Percentiles rank a stretch among this genome's conserved stretches.
Conservation (phyloP, 2,113 vertebrate genomes). For the Athene noctua region DNA sequence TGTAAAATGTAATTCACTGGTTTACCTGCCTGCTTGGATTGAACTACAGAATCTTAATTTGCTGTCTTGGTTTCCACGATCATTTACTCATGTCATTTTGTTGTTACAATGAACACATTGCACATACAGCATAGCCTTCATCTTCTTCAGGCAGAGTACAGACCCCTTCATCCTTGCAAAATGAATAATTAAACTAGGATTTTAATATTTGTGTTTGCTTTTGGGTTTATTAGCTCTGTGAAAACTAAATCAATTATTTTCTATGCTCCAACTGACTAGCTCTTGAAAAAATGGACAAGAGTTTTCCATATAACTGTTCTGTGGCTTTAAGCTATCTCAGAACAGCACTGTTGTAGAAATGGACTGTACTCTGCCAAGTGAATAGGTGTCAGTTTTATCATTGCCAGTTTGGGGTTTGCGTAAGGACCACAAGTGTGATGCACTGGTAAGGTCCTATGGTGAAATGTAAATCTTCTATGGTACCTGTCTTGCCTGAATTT, state of each 20-base stretch:
- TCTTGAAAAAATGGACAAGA: not conserved
- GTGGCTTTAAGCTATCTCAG: not conserved
- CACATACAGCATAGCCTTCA: not conserved
- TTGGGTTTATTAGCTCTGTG: not conserved
- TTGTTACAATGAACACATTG: not conserved
- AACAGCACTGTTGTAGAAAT: not conserved
- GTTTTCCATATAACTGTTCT: not conserved
- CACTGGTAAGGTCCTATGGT: not conserved
- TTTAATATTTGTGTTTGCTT: conserved; percentile 17
- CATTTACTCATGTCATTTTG: not conserved
- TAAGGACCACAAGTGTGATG: not conserved
- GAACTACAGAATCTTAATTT: not conserved
- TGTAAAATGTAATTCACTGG: not conserved
- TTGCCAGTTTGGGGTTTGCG: not conserved
- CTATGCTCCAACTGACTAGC: not conserved
- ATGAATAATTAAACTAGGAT: not conserved
- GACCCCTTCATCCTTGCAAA: not conserved
- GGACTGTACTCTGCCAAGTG: not conserved
- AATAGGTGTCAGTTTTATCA: not conserved
- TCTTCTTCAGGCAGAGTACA: not conserved
- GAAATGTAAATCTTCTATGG: not conserved
- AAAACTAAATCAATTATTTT: not conserved
- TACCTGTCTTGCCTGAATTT: not conserved
- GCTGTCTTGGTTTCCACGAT: not conserved
- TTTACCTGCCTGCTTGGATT: not conserved